A percentile compares a stretch with the other conserved stretches of the same genome.
Evolutionary conservation across 2,797 vertebrate species (phyloP).

Genomic region (Alauda arvensis): DNA sequence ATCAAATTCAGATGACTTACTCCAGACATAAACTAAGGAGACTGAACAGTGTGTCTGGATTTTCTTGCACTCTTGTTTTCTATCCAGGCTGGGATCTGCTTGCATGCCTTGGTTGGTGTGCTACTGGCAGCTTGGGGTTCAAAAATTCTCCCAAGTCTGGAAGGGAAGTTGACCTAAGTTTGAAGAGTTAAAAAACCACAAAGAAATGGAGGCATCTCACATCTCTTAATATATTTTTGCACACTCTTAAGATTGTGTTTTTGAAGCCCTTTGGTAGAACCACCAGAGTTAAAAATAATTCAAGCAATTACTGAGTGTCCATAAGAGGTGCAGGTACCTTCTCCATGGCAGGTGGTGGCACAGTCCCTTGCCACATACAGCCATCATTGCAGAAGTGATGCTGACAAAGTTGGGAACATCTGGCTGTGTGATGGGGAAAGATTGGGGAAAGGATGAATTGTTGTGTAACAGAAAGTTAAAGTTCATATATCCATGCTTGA

Average conservation of each 20-base stretch:
- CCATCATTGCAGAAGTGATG: fast-evolving
- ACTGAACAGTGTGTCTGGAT: background rate
- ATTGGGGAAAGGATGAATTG: background rate
- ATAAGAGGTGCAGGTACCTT: background rate
- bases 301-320: background rate
- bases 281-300: background rate
- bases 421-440: background rate
- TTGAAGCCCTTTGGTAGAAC: background rate
- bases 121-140: fast-evolving
- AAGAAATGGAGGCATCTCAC: background rate
- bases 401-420: background rate
- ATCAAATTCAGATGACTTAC: background rate
- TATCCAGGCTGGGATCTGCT: background rate
- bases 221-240: background rate
- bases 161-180: background rate
- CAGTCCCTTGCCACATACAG: background rate
- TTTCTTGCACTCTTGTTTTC: background rate
- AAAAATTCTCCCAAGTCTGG: background rate
- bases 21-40: background rate
- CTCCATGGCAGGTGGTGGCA: background rate
- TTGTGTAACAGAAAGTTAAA: background rate
- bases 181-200: background rate
- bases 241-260: background rate
- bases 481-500: fast-evolving
- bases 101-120: background rate